phyloP scores from a whole-genome alignment of 2,888 invertebrate genomes.

The Drosophila paramelanica region DNA sequence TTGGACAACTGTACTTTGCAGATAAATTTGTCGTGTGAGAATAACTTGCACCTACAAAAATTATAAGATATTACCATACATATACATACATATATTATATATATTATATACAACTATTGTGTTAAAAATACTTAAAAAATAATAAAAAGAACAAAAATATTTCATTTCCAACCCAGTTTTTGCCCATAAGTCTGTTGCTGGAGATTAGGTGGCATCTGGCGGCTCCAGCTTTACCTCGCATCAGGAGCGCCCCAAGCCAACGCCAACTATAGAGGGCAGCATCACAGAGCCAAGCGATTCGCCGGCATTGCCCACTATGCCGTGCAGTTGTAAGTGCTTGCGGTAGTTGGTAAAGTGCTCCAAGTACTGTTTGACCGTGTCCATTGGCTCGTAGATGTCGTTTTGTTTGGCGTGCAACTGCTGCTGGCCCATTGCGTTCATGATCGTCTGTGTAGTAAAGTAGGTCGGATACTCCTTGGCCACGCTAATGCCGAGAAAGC shows the following conservation, averaged over 20 bases:
- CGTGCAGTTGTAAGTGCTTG: conserved; percentile 86
- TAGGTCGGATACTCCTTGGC: conserved; percentile 90
- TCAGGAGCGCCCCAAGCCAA: conserved; percentile 59
- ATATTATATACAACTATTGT: conserved; percentile 70
- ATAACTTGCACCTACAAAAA: conserved; percentile 37
- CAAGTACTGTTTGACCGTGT: conserved; percentile 96
- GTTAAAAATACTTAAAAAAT: conserved; percentile 61
- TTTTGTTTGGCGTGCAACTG: conserved; percentile 83
- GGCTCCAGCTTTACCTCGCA: conserved; percentile 70
- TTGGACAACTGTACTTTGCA: conserved; percentile 41
- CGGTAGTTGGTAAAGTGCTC: conserved; percentile 96
- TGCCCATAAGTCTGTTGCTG: conserved; percentile 6
- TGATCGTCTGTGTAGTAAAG: conserved; percentile 81
- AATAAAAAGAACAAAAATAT: conserved; percentile 27
- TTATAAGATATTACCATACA: conserved; percentile 51
- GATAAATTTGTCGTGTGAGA: conserved; percentile 30
- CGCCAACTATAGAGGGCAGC: conserved; percentile 40
- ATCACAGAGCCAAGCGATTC: conserved; percentile 33
- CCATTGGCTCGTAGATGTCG: conserved; percentile 91
- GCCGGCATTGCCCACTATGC: conserved; percentile 39
- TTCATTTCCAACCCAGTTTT: background rate
- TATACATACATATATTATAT: conserved; percentile 25
- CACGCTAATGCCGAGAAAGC: conserved; percentile 92
- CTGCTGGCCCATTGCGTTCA: conserved; percentile 82
- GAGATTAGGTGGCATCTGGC: conserved; percentile 50